Base-by-base conservation (phyloP, 2,888 invertebrate genomes). In the Malthinus seriepunctatus region DNA sequence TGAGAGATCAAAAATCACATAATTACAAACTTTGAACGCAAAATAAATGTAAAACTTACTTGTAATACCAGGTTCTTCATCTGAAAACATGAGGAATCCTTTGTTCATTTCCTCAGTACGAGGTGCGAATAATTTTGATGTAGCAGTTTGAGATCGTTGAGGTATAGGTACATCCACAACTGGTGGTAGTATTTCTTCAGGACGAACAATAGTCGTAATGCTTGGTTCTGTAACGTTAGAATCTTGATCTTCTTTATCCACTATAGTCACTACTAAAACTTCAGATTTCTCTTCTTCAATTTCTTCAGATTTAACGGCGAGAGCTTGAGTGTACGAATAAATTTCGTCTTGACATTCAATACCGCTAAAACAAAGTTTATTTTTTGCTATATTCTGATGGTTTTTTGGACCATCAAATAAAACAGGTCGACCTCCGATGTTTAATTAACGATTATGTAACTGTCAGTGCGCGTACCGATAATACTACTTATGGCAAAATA, bases 21-120 rank as follows among this genome's bases (percentile, higher is more conserved):
- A 23, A 23, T 23, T 23, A 23, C 5, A 23, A 2, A 5, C 23
- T 23, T 23, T 23, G 5, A 23, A 23, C 23, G 23, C 4, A 0
- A 4, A 42, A 42, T 6, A n/a, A 42, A 14, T 6, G 37, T 10
- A 9, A 65, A 77, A 90, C 91, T 89, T 83, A 94, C 93, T 91
- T 82, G 92, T 91, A 77, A 89, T 83, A 73, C 91, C 91, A 67
- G 87, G 84, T 79, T 90, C 88, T 81, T 92, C 90, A 76, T 91
- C 92, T 72, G 90, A 86, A 81, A 92, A 94, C 80, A 89, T 89
- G 76, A 94, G 86, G 84, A 90, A 95, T 79, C 91, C 93, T 80
- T 91, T 91, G 83, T 90, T 94, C 95, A 96, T 95, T 81, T 95
- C 95, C 85, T 93, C 87, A 69, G 92, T 89, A 79, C 89, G 85